These are phyloP conservation scores for Agrotis clavis DNA, from an alignment of 2,888 invertebrate genomes.

Conservation along the genomic window DNA sequence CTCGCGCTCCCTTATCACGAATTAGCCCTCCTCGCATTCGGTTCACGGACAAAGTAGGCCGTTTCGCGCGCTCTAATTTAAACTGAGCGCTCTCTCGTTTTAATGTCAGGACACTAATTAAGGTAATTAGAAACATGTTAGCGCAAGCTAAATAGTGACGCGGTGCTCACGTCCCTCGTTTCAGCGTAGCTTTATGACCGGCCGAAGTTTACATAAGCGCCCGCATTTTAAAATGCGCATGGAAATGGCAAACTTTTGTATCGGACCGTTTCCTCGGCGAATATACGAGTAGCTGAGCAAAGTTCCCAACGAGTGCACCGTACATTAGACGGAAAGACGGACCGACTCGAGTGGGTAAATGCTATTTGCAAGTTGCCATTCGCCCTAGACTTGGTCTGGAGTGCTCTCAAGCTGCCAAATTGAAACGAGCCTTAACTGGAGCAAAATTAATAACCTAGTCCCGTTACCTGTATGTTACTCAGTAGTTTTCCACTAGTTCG, in stretches of 20 bases:
- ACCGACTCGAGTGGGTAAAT: conserved; percentile 80
- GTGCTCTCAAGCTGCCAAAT: conserved; percentile 84
- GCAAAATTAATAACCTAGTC: conserved; percentile 80
- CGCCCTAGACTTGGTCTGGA: conserved; percentile 76
- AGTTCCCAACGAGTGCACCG: conserved; percentile 78
- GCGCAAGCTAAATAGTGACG: conserved; percentile 74
- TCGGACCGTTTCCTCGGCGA: conserved; percentile 66
- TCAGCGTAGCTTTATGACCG: conserved; percentile 56
- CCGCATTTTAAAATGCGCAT: conserved; percentile 45
- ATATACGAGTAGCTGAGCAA: conserved; percentile 67
- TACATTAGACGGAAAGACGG: conserved; percentile 77
- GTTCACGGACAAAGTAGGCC: conserved; percentile 86
- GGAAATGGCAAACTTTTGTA: conserved; percentile 55
- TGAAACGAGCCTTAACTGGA: conserved; percentile 82
- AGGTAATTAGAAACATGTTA: conserved; percentile 86
- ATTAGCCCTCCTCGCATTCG: conserved; percentile 85
- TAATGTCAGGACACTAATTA: conserved; percentile 87
- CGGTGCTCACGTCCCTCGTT: conserved; percentile 66
- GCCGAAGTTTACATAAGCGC: conserved; percentile 42
- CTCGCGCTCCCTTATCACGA: conserved; percentile 86
- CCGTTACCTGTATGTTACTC: conserved; percentile 76
- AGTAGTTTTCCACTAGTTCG: conserved; percentile 59
- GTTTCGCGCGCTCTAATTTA: conserved; percentile 85
- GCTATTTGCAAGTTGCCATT: conserved; percentile 86
- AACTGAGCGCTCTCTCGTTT: conserved; percentile 82